These are phyloP conservation scores for Camptogramma bilineatum DNA, from an alignment of 2,888 invertebrate species.

Conservation along the genomic window DNA sequence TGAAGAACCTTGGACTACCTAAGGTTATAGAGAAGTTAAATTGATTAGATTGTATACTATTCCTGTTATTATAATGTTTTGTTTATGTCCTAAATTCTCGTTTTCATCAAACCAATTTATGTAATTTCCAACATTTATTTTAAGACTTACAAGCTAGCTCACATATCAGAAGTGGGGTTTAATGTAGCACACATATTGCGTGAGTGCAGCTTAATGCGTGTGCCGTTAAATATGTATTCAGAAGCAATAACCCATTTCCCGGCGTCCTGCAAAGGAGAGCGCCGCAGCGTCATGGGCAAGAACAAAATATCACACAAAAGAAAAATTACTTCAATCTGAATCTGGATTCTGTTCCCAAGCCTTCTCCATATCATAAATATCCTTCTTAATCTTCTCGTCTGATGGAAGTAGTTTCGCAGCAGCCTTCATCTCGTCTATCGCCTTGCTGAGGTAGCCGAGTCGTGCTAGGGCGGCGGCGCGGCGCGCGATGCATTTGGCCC, in stretches of 20 bases:
- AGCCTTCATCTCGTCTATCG: slow-evolving; percentile 90
- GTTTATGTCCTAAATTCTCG: slow-evolving; percentile 45
- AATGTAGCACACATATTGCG: too few species aligned
- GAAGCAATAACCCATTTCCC: too few species aligned
- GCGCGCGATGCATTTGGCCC: slow-evolving; percentile 90
- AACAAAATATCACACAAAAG: too few species aligned
- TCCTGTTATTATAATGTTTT: slow-evolving; percentile 58
- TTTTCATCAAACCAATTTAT: slow-evolving; percentile 19
- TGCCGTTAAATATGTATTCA: too few species aligned
- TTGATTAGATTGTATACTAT: slow-evolving; percentile 55
- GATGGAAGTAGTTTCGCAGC: slow-evolving; percentile 88
- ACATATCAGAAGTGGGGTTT: neutral
- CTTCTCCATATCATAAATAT: slow-evolving; percentile 89
- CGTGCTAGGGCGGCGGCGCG: slow-evolving; percentile 91
- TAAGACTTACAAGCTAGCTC: slow-evolving; percentile 7
- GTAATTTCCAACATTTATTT: slow-evolving; percentile 20
- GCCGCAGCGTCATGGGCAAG: too few species aligned
- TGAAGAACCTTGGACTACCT: slow-evolving; percentile 87
- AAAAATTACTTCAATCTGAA: slow-evolving; percentile 65
- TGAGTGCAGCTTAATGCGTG: too few species aligned
- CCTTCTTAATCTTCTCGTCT: slow-evolving; percentile 86
- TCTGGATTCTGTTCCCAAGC: slow-evolving; percentile 92
- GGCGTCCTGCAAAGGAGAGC: too few species aligned
- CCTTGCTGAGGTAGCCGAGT: slow-evolving; percentile 88
- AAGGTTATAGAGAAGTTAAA: slow-evolving; percentile 67